Base-by-base conservation (phyloP, 2,888 invertebrate genomes). In the Machimus atricapillus region DNA sequence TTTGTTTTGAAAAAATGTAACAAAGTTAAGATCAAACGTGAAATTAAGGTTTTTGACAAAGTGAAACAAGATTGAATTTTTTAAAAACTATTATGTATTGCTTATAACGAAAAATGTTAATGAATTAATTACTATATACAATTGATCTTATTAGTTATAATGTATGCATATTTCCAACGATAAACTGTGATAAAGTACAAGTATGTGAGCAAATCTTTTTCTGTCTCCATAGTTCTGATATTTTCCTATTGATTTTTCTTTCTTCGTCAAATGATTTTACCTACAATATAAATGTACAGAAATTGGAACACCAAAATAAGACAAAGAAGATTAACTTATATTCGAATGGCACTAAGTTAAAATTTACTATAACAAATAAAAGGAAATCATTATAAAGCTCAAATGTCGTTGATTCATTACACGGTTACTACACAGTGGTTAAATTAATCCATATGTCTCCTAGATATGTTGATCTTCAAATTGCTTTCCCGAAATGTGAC, bases 381-480 rank as follows among this genome's bases (percentile, higher is more conserved):
- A 83, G 40, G 14, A 43, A 73, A 73, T 34, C 2, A 43, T 85
- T 85, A 27, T 85, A 85, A 85, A 46, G 73, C 74, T 85, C 40
- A 85, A 73, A 66, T 74, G 46, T 85, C 85, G 85, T 85, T 85
- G 74, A 74, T 74, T 85, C 52, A 66, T 37, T 76, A 74, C 34
- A 34, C 85, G 43, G 85, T 85, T 43, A 46, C 74, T 85, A 85
- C 74, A 46, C 74, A 74, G 85, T 85, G 85, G 85, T 73, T 85
- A 85, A 85, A 85, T 85, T 74, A 85, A 85, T 85, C 74, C 73
- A 85, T 85, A 85, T 85, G 85, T 85, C 73, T 85, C 74, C 85
- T 85, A 85, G 85, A 85, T 85, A 85, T 85, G 85, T 85, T 85
- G 74, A 85, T 85, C 85, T 73, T 85, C 74, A 85, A 74, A 85